Evolutionary conservation across 2,797 vertebrate genomes (phyloP).

Genomic region (Hemitrygon akajei): DNA sequence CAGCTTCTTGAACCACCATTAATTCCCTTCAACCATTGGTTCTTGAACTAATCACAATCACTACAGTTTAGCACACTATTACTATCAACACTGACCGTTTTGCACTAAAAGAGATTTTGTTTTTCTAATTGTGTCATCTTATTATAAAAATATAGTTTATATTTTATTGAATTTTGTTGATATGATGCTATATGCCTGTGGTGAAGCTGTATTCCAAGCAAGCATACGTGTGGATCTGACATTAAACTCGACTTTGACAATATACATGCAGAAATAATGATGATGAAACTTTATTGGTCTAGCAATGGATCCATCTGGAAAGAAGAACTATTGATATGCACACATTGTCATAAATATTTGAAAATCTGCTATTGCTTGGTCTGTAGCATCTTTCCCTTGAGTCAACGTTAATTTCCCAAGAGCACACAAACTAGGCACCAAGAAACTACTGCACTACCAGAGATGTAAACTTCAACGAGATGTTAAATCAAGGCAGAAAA

Average conservation of each 20-base stretch:
- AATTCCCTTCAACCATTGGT: no score
- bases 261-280: background rate
- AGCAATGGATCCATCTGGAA: background rate
- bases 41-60: no score
- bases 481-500: background rate
- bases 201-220: no score
- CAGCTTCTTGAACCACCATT: no score
- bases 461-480: background rate
- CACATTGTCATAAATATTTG: background rate
- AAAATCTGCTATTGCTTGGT: background rate
- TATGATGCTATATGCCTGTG: no score
- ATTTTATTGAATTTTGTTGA: no score
- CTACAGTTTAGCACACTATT: no score
- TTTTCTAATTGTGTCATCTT: no score
- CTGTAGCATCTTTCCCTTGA: background rate
- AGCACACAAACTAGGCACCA: background rate
- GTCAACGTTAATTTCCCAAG: background rate
- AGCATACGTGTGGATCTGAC: no score
- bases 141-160: no score
- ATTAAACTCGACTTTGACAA: background rate
- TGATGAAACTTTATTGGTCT: background rate
- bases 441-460: background rate
- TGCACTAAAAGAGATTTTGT: no score
- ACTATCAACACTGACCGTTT: no score
- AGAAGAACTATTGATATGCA: background rate